Evolutionary conservation across 2,888 invertebrate species (phyloP).

Genomic region (Drosophila parthenogenetica): DNA sequence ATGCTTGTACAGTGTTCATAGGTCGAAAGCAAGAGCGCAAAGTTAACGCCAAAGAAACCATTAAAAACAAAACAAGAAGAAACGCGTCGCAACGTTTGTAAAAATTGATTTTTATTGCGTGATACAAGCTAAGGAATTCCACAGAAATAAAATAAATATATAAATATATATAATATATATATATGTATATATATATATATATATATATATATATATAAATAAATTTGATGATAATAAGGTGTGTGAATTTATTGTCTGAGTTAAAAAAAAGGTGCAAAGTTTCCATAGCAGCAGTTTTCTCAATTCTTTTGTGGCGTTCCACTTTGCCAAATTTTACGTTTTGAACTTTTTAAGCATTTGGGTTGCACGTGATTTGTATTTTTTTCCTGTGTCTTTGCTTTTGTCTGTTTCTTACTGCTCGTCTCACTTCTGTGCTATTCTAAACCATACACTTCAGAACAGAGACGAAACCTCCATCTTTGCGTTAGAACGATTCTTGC

Average conservation of each 20-base stretch:
- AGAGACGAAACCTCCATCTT: conserved; percentile 32
- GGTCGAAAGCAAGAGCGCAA: conserved; percentile 39
- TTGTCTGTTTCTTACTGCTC: conserved; percentile 30
- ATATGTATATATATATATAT: conserved; percentile 21
- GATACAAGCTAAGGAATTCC: conserved; percentile 42
- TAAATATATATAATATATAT: conserved; percentile 29
- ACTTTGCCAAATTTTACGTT: conserved; percentile 22
- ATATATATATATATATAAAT: conserved; percentile 25
- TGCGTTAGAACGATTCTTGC: conserved; percentile 41
- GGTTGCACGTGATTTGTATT: conserved; percentile 68
- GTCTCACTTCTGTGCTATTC: conserved; percentile 30
- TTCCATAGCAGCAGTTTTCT: conserved; percentile 15
- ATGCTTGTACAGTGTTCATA: conserved; percentile 17
- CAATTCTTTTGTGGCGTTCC: conserved; percentile 6
- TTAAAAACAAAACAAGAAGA: conserved; percentile 48
- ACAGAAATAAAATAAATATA: conserved; percentile 32
- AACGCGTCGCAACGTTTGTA: conserved; percentile 62
- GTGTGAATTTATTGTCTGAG: conserved; percentile 33
- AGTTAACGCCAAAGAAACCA: conserved; percentile 41
- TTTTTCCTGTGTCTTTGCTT: conserved; percentile 46
- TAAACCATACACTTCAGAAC: conserved; percentile 18
- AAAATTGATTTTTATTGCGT: conserved; percentile 78
- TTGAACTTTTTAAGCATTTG: conserved; percentile 43
- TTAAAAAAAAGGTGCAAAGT: conserved; percentile 15
- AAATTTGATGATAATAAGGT: conserved; percentile 42